phyloP scores from a whole-genome alignment of 2,888 invertebrate genomes.

The Yponomeuta sedellus region DNA sequence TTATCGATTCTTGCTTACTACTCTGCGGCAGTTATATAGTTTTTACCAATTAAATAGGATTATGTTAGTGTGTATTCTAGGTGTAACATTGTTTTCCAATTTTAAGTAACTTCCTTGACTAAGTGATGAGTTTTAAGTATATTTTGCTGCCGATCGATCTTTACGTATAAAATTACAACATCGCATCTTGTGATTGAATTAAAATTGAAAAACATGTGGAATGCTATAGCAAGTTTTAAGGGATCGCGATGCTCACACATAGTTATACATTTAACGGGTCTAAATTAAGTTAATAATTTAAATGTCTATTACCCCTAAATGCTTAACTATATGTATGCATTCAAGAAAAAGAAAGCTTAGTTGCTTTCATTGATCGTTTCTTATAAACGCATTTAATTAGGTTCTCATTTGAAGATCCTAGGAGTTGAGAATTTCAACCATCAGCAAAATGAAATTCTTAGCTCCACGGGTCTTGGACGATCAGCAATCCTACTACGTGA shows the following conservation, averaged over 20 bases:
- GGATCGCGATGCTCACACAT: too few relatives aligned
- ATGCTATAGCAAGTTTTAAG: slow-evolving; percentile 13
- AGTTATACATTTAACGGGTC: too few relatives aligned
- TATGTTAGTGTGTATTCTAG: slow-evolving; percentile 50
- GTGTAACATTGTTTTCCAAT: slow-evolving; percentile 47
- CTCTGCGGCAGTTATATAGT: slow-evolving; percentile 54
- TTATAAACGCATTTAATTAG: background rate
- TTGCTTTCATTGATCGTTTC: background rate
- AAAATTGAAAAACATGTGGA: slow-evolving; percentile 34
- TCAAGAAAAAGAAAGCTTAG: background rate
- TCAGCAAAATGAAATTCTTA: background rate
- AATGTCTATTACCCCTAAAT: slow-evolving; percentile 19
- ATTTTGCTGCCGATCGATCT: background rate
- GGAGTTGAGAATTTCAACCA: background rate
- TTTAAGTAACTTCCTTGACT: slow-evolving; percentile 23
- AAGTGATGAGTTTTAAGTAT: background rate
- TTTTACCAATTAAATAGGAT: slow-evolving; percentile 58
- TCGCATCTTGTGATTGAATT: background rate
- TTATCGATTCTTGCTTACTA: slow-evolving; percentile 52
- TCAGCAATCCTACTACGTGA: too few relatives aligned
- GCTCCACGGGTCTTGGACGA: background rate
- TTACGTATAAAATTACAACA: background rate
- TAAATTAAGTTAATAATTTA: too few relatives aligned
- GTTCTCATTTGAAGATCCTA: background rate
- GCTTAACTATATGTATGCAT: slow-evolving; percentile 17